Base-by-base conservation (phyloP, 2,888 invertebrate species). In the Eupithecia dodoneata region DNA sequence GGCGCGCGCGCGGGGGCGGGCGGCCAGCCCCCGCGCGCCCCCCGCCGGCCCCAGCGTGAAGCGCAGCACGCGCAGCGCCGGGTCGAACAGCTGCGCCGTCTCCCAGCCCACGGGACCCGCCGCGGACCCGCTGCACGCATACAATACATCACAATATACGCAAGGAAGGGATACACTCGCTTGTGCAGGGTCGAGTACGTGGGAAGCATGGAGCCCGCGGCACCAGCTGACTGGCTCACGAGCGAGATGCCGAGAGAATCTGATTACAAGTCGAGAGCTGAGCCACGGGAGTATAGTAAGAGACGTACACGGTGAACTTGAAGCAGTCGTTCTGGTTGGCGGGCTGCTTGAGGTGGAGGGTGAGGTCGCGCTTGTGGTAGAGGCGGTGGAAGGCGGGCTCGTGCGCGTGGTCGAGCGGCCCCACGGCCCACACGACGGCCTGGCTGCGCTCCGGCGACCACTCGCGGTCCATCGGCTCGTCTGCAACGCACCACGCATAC, bases 11-110 rank as follows among this genome's bases (percentile, higher is more conserved):
- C 71, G 76, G 77, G 83, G 76, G 0, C 84, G 78, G 76, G 81
- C 88, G 42, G 97, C 96, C 89, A 98, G 97, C 15, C 98, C 98
- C 76, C 97, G 96, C 87, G 95, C 94, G 0, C 97, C 98, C 4
- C 98, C 99, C 44, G 98, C 97, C 4, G 98, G 98, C 0, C 99
- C 99, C 77, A 99, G 92, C 77, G 97, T 96, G 45, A 98, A 97
- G 81, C 96, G 96, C 89, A 99, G 98, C 75, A 97, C 96, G 81
- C 98, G 96, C 78, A 98, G 96, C 73, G 97, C 96, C 85, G 96
- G 96, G 91, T 97, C 97, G 87, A 96, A 96, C 87, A 97, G 96
- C 89, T 96, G 96, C 3, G 96, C 95, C 81, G 95, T 95, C 82
- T 96, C 96, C 97, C 97, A 97, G 30, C 95, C 71, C 87, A 85